phyloP scores from a whole-genome alignment of 2,888 invertebrate species.

The Stenchaetothrips biformis region DNA sequence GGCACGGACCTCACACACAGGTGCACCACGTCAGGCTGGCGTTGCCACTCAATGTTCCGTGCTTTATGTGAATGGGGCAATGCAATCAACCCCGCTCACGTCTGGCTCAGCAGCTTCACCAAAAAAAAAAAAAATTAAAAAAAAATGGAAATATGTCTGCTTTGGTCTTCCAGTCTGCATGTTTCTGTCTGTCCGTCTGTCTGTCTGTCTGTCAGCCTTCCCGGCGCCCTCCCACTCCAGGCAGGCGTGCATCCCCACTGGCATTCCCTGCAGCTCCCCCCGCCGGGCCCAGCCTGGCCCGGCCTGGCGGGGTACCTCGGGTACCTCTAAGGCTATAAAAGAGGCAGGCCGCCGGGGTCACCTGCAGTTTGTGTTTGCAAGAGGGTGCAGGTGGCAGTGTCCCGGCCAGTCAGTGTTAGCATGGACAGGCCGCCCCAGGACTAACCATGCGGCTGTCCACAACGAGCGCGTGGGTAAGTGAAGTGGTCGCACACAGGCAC shows the following conservation, averaged over 20 bases:
- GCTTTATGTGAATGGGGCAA: no score
- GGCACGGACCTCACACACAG: no score
- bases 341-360: not conserved
- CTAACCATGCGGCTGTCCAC: not conserved
- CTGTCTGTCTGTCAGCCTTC: no score
- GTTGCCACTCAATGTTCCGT: no score
- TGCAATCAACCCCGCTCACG: no score
- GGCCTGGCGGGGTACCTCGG: not conserved
- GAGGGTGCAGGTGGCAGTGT: not conserved
- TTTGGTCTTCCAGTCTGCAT: no score
- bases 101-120: no score
- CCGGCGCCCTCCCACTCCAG: not conserved
- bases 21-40: no score
- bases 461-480: no score
- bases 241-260: not conserved
- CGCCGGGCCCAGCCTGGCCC: not conserved
- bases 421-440: not conserved
- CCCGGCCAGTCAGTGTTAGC: not conserved
- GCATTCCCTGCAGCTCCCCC: not conserved
- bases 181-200: not conserved
- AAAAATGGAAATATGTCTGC: no score
- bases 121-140: no score
- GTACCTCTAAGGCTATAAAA: conserved; percentile 13
- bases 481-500: no score
- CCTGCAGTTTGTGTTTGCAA: not conserved